A percentile compares a stretch with the other conserved stretches of the same genome.
Evolutionary conservation across 2,113 vertebrate genomes (phyloP).

Genomic region (Brachyistius frenatus): DNA sequence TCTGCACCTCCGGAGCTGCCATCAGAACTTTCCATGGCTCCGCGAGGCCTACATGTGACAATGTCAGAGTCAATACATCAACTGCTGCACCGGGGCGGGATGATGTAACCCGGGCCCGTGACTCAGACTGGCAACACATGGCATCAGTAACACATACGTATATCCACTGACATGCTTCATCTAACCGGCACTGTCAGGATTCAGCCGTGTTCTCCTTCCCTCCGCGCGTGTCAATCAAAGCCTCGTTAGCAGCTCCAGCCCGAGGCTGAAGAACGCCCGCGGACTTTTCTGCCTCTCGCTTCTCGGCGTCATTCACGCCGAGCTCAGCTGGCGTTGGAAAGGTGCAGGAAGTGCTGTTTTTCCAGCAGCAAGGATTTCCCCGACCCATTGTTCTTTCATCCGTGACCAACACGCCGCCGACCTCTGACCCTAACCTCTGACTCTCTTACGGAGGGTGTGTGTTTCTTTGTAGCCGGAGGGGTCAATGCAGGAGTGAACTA

Average conservation of each 20-base stretch:
- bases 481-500: constrained; percentile 36
- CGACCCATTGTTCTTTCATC: constrained; percentile 52
- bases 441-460: constrained; percentile 39
- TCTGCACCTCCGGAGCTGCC: constrained; percentile 33
- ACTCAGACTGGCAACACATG: constrained; percentile 67
- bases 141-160: constrained; percentile 36
- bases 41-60: constrained; percentile 58
- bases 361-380: constrained; percentile 53
- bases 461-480: constrained; percentile 5
- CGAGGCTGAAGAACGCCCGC: constrained; percentile 26
- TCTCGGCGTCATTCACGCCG: constrained; percentile 43
- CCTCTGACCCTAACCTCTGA: constrained; percentile 71
- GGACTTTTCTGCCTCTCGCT: constrained; percentile 12
- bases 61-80: constrained; percentile 70
- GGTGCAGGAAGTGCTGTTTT: constrained; percentile 28
- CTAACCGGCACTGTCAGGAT: constrained; percentile 23
- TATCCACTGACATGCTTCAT: constrained; percentile 28
- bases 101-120: constrained; percentile 69
- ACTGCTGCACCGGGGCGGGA: constrained; percentile 38
- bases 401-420: constrained; percentile 38
- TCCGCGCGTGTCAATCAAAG: constrained; percentile 54
- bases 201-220: background rate
- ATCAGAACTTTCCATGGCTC: constrained; percentile 28
- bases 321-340: constrained; percentile 51
- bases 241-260: constrained; percentile 24